Percentiles rank a stretch among this genome's conserved stretches.
These are phyloP conservation scores for Agonum fuliginosum DNA, from an alignment of 2,888 invertebrate genomes.

Conservation along the genomic window DNA sequence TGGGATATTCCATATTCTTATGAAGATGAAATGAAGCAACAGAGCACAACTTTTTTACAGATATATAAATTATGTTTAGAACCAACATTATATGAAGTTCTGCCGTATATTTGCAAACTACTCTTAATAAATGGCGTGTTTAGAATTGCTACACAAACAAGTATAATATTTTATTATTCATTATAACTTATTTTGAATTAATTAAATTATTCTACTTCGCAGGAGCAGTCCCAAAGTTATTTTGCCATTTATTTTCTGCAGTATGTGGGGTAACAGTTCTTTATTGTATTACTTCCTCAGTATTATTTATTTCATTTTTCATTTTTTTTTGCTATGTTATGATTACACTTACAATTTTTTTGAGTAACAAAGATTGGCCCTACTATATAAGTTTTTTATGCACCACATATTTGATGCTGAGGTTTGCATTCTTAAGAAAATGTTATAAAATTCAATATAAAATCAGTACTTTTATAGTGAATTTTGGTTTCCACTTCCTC, in stretches of 20 bases:
- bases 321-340: slow-evolving; percentile 36
- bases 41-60: slow-evolving; percentile 22
- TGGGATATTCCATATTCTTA: slow-evolving; percentile 29
- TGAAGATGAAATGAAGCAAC: slow-evolving; percentile 21
- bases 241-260: slow-evolving; percentile 40
- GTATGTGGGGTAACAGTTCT: slow-evolving; percentile 32
- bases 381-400: slow-evolving; percentile 29
- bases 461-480: slow-evolving; percentile 70
- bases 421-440: slow-evolving; percentile 18
- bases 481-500: slow-evolving; percentile 77
- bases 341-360: not conserved
- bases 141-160: slow-evolving; percentile 60
- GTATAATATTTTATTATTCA: slow-evolving; percentile 51
- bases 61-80: slow-evolving; percentile 61
- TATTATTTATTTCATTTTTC: slow-evolving; percentile 22
- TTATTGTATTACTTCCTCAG: slow-evolving; percentile 18
- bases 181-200: slow-evolving; percentile 10
- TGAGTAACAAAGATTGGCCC: slow-evolving; percentile 15
- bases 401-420: slow-evolving; percentile 29
- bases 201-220: not conserved
- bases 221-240: slow-evolving; percentile 31
- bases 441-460: not conserved
- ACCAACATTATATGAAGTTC: slow-evolving; percentile 61
- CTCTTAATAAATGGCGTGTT: slow-evolving; percentile 62
- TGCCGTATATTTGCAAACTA: slow-evolving; percentile 60